Base-by-base conservation (phyloP, 2,113 vertebrate species). In the Donacobius atricapilla region DNA sequence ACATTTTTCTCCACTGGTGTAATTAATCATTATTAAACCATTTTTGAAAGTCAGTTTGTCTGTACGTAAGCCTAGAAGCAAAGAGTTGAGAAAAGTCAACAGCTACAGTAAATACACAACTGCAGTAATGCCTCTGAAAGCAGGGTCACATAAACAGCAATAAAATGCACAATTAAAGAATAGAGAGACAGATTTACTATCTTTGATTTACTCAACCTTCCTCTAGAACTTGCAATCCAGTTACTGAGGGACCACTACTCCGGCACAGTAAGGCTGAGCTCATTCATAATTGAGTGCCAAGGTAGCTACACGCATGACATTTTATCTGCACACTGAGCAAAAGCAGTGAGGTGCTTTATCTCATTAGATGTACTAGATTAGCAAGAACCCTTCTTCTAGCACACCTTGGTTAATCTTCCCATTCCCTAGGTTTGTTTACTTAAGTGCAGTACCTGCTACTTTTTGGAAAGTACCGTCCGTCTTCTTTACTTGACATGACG, bases 1-100 rank as follows among this genome's bases (percentile, higher is more conserved):
- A 91, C 99, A 99, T 15, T 40, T 93, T 15, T 99, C 99, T 28
- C 99, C 99, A 3, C 35, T 96, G 0, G 99, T 99, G 92, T 99
- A 99, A 97, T 99, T 99, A 85, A 99, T 98, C 96, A 98, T 99
- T 76, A 99, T 97, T 77, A 99, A 94, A 28, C 99, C 99, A 64
- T 99, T 99, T 91, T 98, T 98, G 3, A 98, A 99, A 21, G 96
- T 99, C 93, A 99, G 92, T 56, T 97, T 98, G 97, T 98, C 98
- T 80, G 97, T 98, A 11, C 87, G 53, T 78, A 98, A 91, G 27
- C 99, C 99, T 99, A 86, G 75, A 96, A 95, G 27, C n/a, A 89
- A 88, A 73, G 14, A 75, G 35, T 66, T 89, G 47, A 92, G 64
- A 84, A 21, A 70, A 58, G n/a, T 86, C 35, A 97, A 50, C 15